A percentile compares a stretch with the other conserved stretches of the same genome.
Conservation (phyloP, 2,113 vertebrate genomes). For the Mesoclemmys tuberculata region DNA sequence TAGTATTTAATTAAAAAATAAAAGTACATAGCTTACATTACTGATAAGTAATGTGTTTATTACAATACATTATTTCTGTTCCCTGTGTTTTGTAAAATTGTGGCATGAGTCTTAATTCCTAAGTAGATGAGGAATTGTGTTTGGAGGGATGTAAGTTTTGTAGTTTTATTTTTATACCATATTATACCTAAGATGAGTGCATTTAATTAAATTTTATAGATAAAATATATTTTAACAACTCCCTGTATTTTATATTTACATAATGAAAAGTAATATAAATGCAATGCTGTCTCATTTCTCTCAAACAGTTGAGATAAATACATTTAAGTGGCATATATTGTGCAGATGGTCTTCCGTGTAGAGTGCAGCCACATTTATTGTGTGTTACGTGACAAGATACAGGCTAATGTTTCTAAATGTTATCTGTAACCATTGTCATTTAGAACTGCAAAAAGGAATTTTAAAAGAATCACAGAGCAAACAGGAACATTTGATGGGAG, state of each 20-base stretch:
- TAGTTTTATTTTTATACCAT: not conserved
- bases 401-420: not conserved
- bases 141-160: not conserved
- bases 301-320: not conserved
- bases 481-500: slow-evolving; percentile 77
- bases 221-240: not conserved
- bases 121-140: not conserved
- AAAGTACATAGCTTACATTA: not conserved
- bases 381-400: not conserved
- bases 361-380: not conserved
- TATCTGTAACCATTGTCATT: slow-evolving; percentile 59
- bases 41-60: too few relatives aligned
- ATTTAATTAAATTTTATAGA: not conserved
- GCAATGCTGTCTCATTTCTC: not conserved
- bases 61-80: too few relatives aligned
- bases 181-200: not conserved
- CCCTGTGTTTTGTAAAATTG: not conserved
- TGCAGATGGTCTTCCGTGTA: not conserved
- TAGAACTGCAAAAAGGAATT: slow-evolving; percentile 81
- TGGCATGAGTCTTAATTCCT: not conserved
- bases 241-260: not conserved
- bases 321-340: not conserved
- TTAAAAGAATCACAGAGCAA: slow-evolving; percentile 79
- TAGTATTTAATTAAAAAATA: not conserved
- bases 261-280: not conserved